Percentiles rank a stretch among this genome's conserved stretches.
Evolutionary conservation across 2,888 invertebrate genomes (phyloP).

Genomic region (Oxycera nigricornis): DNA sequence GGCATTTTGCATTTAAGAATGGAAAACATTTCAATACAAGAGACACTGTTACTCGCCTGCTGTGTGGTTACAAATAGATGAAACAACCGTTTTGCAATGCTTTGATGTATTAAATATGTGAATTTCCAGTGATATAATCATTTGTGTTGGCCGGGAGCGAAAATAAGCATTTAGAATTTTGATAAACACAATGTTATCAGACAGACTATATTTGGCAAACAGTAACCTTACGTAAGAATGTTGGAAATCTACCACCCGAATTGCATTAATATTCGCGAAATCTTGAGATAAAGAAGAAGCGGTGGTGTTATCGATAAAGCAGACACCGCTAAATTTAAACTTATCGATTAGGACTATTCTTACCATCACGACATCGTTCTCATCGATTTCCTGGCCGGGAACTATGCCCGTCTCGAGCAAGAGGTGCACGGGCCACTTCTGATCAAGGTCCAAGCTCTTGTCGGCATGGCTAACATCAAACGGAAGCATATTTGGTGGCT

Average conservation of each 20-base stretch:
- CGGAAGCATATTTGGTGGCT: constrained; percentile 60
- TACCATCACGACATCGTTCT: constrained; percentile 52
- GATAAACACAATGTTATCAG: too few species aligned
- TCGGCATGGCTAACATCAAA: constrained; percentile 52
- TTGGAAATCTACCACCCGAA: not conserved
- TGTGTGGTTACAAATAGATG: too few species aligned
- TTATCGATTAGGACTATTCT: constrained; percentile 35
- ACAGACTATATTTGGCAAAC: not conserved
- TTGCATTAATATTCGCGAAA: not conserved
- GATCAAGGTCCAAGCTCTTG: constrained; percentile 49
- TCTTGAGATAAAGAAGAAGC: not conserved
- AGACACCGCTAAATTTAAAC: not conserved
- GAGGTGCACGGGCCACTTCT: constrained; percentile 53
- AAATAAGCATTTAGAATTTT: too few species aligned
- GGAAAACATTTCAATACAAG: too few species aligned
- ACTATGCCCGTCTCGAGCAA: constrained; percentile 59
- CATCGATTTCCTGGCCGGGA: constrained; percentile 48
- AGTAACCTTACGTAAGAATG: not conserved
- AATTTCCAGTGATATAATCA: too few species aligned
- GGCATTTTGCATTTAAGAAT: too few species aligned
- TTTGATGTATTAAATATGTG: too few species aligned
- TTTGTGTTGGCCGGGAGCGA: too few species aligned
- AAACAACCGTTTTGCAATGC: too few species aligned
- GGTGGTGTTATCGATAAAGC: not conserved
- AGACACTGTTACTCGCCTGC: too few species aligned